Evolutionary conservation across 2,888 invertebrate genomes (phyloP).

Genomic region (Megamerina dolium): DNA sequence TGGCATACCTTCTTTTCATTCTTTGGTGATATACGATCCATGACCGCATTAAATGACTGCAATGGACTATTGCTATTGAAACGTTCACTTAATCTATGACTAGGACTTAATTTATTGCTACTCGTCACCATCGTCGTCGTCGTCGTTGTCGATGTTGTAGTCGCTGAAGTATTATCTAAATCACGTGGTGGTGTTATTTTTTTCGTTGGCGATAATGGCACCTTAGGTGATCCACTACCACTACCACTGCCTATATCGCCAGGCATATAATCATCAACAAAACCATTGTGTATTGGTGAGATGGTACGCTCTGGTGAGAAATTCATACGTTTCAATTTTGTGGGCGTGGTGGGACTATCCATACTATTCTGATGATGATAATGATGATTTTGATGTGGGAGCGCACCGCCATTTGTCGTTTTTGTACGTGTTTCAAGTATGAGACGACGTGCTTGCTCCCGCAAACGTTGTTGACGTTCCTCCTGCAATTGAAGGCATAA

Average conservation of each 20-base stretch:
- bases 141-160: constrained; percentile 6
- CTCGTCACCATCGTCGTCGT: constrained; percentile 14
- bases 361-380: constrained; percentile 16
- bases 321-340: constrained; percentile 43
- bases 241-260: constrained; percentile 14
- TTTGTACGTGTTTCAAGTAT: constrained; percentile 76
- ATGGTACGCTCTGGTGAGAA: constrained; percentile 47
- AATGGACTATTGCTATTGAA: constrained; percentile 54
- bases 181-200: constrained; percentile 46
- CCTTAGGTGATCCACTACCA: constrained; percentile 15
- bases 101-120: constrained; percentile 40
- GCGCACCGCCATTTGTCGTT: constrained; percentile 20
- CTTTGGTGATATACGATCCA: constrained; percentile 69
- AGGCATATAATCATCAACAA: constrained; percentile 28
- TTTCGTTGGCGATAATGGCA: constrained; percentile 35
- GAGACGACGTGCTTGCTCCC: constrained; percentile 81
- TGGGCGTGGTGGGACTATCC: constrained; percentile 46
- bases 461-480: constrained; percentile 76
- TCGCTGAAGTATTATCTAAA: constrained; percentile 28
- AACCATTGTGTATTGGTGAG: constrained; percentile 47
- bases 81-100: constrained; percentile 47
- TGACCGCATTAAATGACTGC: constrained; percentile 62
- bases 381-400: too few species aligned
- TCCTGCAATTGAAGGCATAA: constrained; percentile 56
- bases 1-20: constrained; percentile 56